These are phyloP conservation scores for Phortica magna DNA, from an alignment of 2,888 invertebrate species.

Conservation along the genomic window DNA sequence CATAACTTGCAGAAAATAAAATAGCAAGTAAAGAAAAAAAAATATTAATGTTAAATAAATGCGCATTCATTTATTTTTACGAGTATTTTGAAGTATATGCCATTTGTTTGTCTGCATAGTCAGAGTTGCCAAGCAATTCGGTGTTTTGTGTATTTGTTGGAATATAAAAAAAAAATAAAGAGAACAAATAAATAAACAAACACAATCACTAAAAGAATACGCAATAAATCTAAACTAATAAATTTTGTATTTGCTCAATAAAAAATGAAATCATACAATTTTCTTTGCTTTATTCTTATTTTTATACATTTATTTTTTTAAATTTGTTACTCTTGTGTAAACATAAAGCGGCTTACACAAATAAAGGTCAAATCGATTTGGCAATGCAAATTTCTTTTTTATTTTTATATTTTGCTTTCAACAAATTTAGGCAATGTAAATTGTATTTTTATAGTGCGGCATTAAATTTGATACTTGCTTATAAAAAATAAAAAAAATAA, in stretches of 20 bases:
- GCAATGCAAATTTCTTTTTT: slow-evolving; percentile 5
- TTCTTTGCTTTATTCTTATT: slow-evolving; percentile 14
- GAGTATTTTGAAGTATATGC: neutral
- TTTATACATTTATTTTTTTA: slow-evolving; percentile 13
- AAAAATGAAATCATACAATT: slow-evolving; percentile 10
- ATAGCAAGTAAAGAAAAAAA: no score
- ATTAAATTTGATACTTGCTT: slow-evolving; percentile 10
- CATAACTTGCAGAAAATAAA: no score
- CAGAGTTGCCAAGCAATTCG: neutral
- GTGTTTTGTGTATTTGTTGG: neutral
- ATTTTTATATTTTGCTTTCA: neutral
- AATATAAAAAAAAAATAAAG: neutral
- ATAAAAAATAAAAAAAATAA: neutral
- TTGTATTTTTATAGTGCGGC: slow-evolving; percentile 16
- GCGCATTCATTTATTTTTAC: neutral
- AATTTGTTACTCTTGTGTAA: neutral
- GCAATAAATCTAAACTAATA: slow-evolving; percentile 10
- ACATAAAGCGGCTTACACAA: slow-evolving; percentile 9
- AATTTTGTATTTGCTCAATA: slow-evolving; percentile 18
- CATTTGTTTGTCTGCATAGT: neutral
- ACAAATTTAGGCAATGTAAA: slow-evolving; percentile 11
- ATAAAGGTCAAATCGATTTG: slow-evolving; percentile 22
- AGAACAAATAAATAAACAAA: slow-evolving; percentile 2
- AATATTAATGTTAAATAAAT: neutral
- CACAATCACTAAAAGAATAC: slow-evolving; percentile 2